Conservation (phyloP, 2,888 invertebrate species). For the Pheosia tremula region DNA sequence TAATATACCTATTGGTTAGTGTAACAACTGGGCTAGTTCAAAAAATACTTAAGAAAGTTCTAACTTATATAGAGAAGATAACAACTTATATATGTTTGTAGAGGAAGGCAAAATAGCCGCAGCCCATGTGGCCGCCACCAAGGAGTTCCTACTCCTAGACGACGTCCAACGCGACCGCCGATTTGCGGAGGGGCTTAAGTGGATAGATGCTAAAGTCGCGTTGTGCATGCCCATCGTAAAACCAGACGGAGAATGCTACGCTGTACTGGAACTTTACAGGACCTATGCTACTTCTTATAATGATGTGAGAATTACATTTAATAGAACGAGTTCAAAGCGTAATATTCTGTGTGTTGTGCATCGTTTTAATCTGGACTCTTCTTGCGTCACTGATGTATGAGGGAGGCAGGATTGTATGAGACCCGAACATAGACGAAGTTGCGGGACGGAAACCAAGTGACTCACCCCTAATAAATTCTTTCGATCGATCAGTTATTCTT, state of each 20-base stretch:
- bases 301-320: slow-evolving; percentile 46
- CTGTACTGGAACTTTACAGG: slow-evolving; percentile 84
- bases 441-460: no score
- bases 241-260: slow-evolving; percentile 84
- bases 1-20: slow-evolving; percentile 82
- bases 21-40: neutral
- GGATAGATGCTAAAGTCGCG: slow-evolving; percentile 84
- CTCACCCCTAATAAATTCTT: no score
- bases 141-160: slow-evolving; percentile 80
- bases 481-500: no score
- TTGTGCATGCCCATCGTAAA: slow-evolving; percentile 85
- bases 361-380: no score
- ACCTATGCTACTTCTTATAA: slow-evolving; percentile 65
- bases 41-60: neutral
- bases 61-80: no score
- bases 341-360: no score
- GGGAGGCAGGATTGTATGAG: no score
- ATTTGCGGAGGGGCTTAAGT: slow-evolving; percentile 83
- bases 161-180: slow-evolving; percentile 83
- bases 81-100: slow-evolving; percentile 23
- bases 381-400: no score
- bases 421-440: no score
- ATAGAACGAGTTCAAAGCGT: no score
- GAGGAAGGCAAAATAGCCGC: slow-evolving; percentile 82
- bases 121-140: slow-evolving; percentile 83